A percentile compares a stretch with the other conserved stretches of the same genome.
Evolutionary conservation across 1,140 invertebrate genomes (phyloP).

Genomic region (Odontomachus brunneus): DNA sequence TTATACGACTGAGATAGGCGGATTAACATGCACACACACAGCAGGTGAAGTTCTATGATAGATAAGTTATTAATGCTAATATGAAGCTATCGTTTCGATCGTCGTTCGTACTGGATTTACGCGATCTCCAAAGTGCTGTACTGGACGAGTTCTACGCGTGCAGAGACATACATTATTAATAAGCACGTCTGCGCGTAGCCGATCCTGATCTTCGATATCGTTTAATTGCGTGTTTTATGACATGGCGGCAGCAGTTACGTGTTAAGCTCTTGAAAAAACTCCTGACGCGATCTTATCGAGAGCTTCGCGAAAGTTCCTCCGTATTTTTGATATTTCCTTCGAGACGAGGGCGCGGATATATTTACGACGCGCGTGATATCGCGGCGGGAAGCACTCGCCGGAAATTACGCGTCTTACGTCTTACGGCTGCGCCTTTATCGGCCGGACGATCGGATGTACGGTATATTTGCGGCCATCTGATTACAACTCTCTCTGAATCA

Average conservation of each 20-base stretch:
- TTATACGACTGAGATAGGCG: too few species aligned
- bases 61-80: neutral
- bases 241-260: neutral
- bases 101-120: neutral
- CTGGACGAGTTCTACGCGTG: neutral
- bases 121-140: neutral
- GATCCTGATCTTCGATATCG: slow-evolving; percentile 26
- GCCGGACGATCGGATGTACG: slow-evolving; percentile 39
- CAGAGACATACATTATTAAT: slow-evolving; percentile 2
- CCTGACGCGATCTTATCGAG: neutral
- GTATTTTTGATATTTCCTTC: neutral
- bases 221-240: slow-evolving; percentile 2
- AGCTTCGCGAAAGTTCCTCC: neutral
- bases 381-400: slow-evolving; percentile 13
- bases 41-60: too few species aligned
- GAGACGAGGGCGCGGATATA: neutral
- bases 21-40: too few species aligned
- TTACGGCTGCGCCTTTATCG: slow-evolving; percentile 38
- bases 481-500: slow-evolving; percentile 20
- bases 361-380: neutral
- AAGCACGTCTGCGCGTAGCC: neutral
- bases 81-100: neutral
- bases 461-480: slow-evolving; percentile 44
- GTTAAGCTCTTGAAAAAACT: slow-evolving; percentile 20
- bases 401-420: slow-evolving; percentile 45